Evolutionary conservation across 2,113 vertebrate genomes (phyloP).

Genomic region (Australoheros scitulus): DNA sequence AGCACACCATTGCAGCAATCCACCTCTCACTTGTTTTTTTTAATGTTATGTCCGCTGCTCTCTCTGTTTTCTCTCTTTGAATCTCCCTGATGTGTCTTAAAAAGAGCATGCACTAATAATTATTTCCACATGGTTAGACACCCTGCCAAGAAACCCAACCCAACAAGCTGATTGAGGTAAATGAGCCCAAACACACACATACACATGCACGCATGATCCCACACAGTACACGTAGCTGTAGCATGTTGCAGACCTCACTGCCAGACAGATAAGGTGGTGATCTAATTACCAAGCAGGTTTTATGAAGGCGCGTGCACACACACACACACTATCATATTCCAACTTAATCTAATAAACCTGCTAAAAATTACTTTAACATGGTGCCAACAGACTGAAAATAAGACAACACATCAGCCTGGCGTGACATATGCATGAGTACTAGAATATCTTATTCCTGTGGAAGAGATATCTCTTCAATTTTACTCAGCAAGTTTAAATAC

Average conservation of each 20-base stretch:
- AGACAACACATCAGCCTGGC: slow-evolving; percentile 16
- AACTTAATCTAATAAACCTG: slow-evolving; percentile 63
- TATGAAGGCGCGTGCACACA: slow-evolving; percentile 28
- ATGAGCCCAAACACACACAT: slow-evolving; percentile 15
- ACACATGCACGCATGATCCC: background rate
- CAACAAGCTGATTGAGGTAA: slow-evolving; percentile 33
- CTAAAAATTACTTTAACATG: slow-evolving; percentile 36
- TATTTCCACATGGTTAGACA: slow-evolving; percentile 69
- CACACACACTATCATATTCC: slow-evolving; percentile 45
- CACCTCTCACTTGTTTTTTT: slow-evolving; percentile 39
- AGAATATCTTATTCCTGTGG: background rate
- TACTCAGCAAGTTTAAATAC: background rate
- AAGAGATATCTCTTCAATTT: background rate
- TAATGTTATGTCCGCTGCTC: background rate
- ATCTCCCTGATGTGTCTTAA: slow-evolving; percentile 56
- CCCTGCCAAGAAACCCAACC: slow-evolving; percentile 54
- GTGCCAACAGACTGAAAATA: slow-evolving; percentile 34
- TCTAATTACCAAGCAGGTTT: slow-evolving; percentile 63
- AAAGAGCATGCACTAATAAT: slow-evolving; percentile 60
- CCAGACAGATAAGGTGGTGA: slow-evolving; percentile 53
- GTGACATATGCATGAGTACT: background rate
- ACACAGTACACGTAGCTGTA: slow-evolving; percentile 7
- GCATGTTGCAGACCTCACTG: slow-evolving; percentile 35
- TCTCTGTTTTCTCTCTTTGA: slow-evolving; percentile 18
- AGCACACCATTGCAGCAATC: slow-evolving; percentile 6